A percentile compares a stretch with the other conserved stretches of the same genome.
Conservation (phyloP, 1,140 invertebrate species). For the Zophobas morio region DNA sequence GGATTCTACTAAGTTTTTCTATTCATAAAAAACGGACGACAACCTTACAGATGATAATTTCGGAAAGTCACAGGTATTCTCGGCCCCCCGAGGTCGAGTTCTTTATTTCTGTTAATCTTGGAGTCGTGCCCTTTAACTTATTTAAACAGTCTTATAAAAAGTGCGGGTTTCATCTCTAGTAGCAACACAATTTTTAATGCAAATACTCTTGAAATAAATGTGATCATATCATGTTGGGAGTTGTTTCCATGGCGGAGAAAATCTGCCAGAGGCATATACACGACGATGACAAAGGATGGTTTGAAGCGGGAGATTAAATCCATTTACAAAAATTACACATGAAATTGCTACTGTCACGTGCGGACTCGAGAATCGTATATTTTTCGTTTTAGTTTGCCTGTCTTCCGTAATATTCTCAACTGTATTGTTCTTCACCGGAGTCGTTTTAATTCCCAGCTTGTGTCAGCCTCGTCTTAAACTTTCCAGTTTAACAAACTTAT, state of each 20-base stretch:
- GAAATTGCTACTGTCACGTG: constrained; percentile 5
- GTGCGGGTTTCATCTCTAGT: too few species aligned
- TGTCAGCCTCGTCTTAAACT: constrained; percentile 3
- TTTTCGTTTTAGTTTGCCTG: constrained; percentile 4
- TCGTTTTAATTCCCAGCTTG: neutral
- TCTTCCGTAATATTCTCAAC: neutral
- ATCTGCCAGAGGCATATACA: neutral
- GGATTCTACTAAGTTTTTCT: too few species aligned
- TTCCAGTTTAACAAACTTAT: constrained; percentile 23
- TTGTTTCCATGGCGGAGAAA: neutral
- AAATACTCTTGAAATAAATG: too few species aligned
- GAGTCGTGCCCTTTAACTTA: too few species aligned
- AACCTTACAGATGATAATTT: too few species aligned
- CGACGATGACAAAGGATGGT: constrained; percentile 1
- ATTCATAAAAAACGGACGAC: too few species aligned
- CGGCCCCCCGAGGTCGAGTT: too few species aligned
- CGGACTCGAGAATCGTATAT: neutral
- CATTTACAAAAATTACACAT: constrained; percentile 24
- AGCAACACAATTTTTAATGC: too few species aligned
- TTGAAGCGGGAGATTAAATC: neutral
- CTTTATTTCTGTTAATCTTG: too few species aligned
- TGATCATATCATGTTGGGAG: neutral
- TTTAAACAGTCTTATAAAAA: too few species aligned
- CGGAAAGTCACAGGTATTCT: too few species aligned
- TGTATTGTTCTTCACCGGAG: constrained; percentile 6